A percentile compares a stretch with the other conserved stretches of the same genome.
Conservation (phyloP, 1,140 invertebrate species). For the Tetragnatha versicolor region DNA sequence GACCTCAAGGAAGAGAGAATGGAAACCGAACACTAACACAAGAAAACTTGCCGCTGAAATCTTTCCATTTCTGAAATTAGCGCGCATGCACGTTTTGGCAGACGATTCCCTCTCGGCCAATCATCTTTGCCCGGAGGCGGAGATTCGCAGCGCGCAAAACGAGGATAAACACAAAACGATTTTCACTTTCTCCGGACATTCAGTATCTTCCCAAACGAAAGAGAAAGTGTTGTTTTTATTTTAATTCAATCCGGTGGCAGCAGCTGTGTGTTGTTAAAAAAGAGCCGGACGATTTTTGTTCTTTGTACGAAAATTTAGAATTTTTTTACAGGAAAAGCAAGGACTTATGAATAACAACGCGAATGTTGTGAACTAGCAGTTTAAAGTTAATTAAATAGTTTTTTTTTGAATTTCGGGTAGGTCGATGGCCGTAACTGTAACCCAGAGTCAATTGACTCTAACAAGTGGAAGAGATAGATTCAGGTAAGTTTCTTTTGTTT, state of each 20-base stretch:
- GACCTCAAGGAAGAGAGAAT: background rate
- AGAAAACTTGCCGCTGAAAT: background rate
- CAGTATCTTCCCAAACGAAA: constrained; percentile 47
- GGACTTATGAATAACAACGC: background rate
- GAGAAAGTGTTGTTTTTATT: constrained; percentile 29
- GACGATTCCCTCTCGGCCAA: constrained; percentile 31
- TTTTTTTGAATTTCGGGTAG: background rate
- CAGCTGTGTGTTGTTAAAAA: too few relatives aligned
- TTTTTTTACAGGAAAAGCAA: background rate
- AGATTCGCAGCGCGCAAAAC: constrained; percentile 28
- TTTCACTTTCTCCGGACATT: constrained; percentile 53
- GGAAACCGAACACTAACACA: background rate
- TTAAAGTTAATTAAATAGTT: background rate
- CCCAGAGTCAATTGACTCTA: constrained; percentile 54
- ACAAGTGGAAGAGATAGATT: constrained; percentile 55
- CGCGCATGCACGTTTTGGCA: constrained; percentile 41
- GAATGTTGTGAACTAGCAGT: constrained; percentile 4
- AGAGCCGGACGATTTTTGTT: background rate
- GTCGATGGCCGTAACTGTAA: constrained; percentile 52
- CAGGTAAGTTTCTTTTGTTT: constrained; percentile 35
- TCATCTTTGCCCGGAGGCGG: constrained; percentile 42
- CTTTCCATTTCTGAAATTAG: constrained; percentile 38
- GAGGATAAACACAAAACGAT: constrained; percentile 46
- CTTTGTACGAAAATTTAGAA: background rate
- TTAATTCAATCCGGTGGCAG: too few relatives aligned